Base-by-base conservation (phyloP, 2,888 invertebrate species). In the Omphaloscelis lunosa region DNA sequence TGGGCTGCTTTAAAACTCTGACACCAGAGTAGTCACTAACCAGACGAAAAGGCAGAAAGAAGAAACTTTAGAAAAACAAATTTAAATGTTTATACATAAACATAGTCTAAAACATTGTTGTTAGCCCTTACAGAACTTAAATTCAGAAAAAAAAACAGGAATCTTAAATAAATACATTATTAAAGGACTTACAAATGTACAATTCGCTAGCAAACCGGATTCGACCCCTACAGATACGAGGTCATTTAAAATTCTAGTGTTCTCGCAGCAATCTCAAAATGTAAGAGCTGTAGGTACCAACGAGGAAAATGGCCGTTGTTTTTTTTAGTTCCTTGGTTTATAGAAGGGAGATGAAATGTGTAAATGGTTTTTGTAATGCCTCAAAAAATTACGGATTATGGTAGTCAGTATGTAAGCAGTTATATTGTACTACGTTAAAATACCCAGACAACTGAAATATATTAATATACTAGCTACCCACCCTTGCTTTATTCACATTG, bases 211-310 rank as follows among this genome's bases (percentile, higher is more conserved):
- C 53, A 62, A 39, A 58, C 56, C 73, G 67, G 74, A 63, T 75
- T 71, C 66, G 23, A 86, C 77, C 68, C 34, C 56, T 34, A 29
- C 48, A 77, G 39, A 75, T 62, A 68, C 65, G n/a, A 58, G 29
- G 5, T 56, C 12, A 76, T 85, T 84, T 85, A 66, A 85, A 85
- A 86, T 85, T 84, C 85, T 84, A 85, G 85, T 84, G 71, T 79
- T 78, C 75, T 70, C 86, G 2, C 20, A 72, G 72, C 62, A 71
- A 84, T 80, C 73, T 78, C 39, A 61, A 77, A 80, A 84, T 72
- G 56, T 77, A 72, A 51, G 70, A 68, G 27, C 5, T 48, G 27
- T 34, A 34, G 34, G 34, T 39, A 15, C 29, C 51, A 53, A 56
- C 48, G 27, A 53, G 34, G 51, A 68, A 68, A 9, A 58, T 11